Evolutionary conservation across 2,113 vertebrate genomes (phyloP).

Genomic region (Uria lomvia): DNA sequence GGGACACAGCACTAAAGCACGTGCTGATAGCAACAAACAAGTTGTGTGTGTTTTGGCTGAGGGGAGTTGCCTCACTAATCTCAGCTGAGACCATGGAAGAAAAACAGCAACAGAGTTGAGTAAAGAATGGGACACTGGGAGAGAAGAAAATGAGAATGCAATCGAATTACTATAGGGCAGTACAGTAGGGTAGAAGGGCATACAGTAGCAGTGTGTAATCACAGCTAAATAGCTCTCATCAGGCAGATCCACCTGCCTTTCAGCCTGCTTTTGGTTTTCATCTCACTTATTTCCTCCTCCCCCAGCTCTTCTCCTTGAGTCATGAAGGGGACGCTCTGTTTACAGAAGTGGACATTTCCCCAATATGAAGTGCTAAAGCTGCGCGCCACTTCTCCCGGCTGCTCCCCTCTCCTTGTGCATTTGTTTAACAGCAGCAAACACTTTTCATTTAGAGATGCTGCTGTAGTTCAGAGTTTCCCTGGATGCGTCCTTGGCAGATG

Average conservation of each 20-base stretch:
- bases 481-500: background rate
- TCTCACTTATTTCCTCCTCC: background rate
- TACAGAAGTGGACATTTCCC: background rate
- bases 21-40: background rate
- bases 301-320: background rate
- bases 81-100: background rate
- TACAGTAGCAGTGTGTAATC: background rate
- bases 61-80: background rate
- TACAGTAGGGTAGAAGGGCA: background rate
- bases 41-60: background rate
- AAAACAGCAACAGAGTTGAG: background rate
- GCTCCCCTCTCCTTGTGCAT: background rate
- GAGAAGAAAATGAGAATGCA: background rate
- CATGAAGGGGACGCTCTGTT: background rate
- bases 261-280: background rate
- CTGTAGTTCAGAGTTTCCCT: background rate
- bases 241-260: background rate
- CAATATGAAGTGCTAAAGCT: background rate
- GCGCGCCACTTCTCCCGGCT: background rate
- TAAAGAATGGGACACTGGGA: background rate
- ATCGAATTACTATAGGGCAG: background rate
- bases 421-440: background rate
- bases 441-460: background rate
- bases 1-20: background rate
- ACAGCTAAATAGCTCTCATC: background rate